Percentiles rank a stretch among this genome's conserved stretches.
Evolutionary conservation across 1,140 invertebrate genomes (phyloP).

Genomic region (Halyomorpha halys): DNA sequence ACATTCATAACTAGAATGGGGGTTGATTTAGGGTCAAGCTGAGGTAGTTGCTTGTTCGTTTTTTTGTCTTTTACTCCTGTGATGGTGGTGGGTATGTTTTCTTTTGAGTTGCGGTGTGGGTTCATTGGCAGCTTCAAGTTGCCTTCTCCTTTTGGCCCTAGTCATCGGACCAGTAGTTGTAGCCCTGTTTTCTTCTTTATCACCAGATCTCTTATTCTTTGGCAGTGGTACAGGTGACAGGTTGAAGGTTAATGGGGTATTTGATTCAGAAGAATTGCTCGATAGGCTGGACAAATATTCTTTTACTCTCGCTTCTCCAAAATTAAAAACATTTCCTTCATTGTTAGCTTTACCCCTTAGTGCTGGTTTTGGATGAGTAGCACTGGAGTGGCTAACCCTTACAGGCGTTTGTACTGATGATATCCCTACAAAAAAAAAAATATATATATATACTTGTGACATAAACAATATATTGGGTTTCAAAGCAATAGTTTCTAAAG

Average conservation of each 20-base stretch:
- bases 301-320: slow-evolving; percentile 43
- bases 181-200: neutral
- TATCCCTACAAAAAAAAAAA: slow-evolving; percentile 32
- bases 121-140: slow-evolving; percentile 23
- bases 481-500: neutral
- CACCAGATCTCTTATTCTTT: slow-evolving; percentile 1
- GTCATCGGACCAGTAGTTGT: slow-evolving; percentile 29
- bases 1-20: neutral
- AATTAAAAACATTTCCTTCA: slow-evolving; percentile 40
- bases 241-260: slow-evolving; percentile 16
- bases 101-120: slow-evolving; percentile 19
- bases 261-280: slow-evolving; percentile 36
- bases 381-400: slow-evolving; percentile 22
- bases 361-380: slow-evolving; percentile 12
- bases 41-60: slow-evolving; percentile 14
- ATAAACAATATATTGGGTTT: neutral
- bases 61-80: slow-evolving; percentile 17
- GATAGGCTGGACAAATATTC: slow-evolving; percentile 44
- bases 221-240: slow-evolving; percentile 18
- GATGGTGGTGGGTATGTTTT: slow-evolving; percentile 23
- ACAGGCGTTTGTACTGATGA: slow-evolving; percentile 34
- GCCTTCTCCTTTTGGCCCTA: slow-evolving; percentile 28
- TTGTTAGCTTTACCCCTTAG: slow-evolving; percentile 29
- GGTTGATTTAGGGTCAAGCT: neutral
- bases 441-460: neutral